phyloP scores from a whole-genome alignment of 2,113 vertebrate genomes.

The Podocnemis expansa region DNA sequence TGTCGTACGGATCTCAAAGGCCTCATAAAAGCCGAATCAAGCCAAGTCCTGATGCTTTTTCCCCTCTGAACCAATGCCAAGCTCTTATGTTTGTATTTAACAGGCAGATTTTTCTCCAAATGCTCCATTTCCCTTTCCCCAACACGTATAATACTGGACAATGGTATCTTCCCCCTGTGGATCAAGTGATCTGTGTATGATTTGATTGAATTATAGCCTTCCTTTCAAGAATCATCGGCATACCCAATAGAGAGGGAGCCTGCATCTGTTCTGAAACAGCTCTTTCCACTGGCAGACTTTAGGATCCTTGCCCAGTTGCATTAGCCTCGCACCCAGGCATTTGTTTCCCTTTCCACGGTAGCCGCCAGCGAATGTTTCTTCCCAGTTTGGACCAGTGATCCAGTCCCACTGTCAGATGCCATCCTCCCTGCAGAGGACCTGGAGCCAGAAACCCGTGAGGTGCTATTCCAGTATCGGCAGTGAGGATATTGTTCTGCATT shows the following conservation, averaged over 20 bases:
- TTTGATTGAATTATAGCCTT: background rate
- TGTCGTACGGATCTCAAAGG: background rate
- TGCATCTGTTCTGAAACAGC: background rate
- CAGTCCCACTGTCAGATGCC: background rate
- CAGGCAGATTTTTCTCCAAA: conserved; percentile 69
- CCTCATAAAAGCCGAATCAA: conserved; percentile 58
- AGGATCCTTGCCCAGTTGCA: background rate
- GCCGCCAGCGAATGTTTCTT: background rate
- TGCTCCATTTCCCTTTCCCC: conserved; percentile 31
- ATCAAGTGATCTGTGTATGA: background rate
- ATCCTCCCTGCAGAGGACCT: background rate
- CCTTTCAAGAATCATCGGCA: conserved; percentile 16
- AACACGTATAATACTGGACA: background rate
- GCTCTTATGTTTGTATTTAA: conserved; percentile 67
- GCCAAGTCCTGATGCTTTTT: conserved; percentile 51
- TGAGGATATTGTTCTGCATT: background rate
- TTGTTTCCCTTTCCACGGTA: background rate
- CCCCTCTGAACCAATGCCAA: conserved; percentile 57
- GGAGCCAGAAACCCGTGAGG: background rate
- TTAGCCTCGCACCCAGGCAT: background rate
- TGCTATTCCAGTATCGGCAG: background rate
- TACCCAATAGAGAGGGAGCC: background rate
- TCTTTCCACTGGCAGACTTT: background rate
- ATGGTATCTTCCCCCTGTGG: conserved; percentile 44
- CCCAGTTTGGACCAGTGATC: background rate